Evolutionary conservation across 2,113 vertebrate genomes (phyloP).

Genomic region (Menura novaehollandiae): DNA sequence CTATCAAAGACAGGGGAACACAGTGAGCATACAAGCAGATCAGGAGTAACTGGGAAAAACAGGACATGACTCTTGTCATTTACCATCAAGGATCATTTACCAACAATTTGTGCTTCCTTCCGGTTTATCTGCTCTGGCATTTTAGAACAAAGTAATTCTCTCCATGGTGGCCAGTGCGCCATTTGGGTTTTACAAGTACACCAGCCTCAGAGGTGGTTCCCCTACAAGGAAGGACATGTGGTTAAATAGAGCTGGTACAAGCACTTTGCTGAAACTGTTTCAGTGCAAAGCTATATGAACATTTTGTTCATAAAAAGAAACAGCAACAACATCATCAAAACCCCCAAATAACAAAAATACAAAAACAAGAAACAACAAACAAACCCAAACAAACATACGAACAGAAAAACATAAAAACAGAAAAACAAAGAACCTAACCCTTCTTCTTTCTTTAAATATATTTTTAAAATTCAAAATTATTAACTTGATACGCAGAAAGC

Average conservation of each 20-base stretch:
- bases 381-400: not conserved
- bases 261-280: not conserved
- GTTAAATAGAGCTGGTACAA: not conserved
- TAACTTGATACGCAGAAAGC: not conserved
- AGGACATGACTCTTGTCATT: not conserved
- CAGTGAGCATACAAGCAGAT: not conserved
- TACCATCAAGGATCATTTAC: not conserved
- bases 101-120: not conserved
- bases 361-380: not conserved
- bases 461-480: not conserved
- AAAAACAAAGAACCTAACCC: accelerated
- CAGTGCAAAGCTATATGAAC: not conserved
- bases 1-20: not conserved
- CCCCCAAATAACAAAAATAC: not conserved
- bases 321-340: not conserved
- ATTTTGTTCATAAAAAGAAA: not conserved
- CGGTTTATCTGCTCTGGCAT: not conserved
- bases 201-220: not conserved
- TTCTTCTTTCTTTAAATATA: not conserved
- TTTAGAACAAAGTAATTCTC: not conserved
- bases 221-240: not conserved
- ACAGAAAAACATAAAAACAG: not conserved
- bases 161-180: not conserved
- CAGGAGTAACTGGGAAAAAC: not conserved
- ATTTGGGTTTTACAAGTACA: accelerated